These are phyloP conservation scores for Dasypus novemcinctus DNA, from an alignment of 2,113 vertebrate genomes.

Conservation along the genomic window DNA sequence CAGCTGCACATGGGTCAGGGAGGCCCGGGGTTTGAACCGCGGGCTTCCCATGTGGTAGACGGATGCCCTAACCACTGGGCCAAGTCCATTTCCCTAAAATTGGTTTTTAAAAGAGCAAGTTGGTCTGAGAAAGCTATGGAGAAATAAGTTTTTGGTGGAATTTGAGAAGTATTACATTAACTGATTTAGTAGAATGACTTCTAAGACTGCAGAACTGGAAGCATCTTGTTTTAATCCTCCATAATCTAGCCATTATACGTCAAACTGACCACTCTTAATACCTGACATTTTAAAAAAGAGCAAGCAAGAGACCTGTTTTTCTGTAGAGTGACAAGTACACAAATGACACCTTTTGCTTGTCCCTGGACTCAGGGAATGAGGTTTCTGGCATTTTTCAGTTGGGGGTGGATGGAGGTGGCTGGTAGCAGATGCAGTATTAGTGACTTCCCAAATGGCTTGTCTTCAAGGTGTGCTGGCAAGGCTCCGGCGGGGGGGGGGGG, in stretches of 20 bases:
- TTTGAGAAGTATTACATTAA: not conserved
- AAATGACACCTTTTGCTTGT: not conserved
- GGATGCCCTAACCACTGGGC: too few species aligned
- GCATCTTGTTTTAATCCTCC: slow-evolving; percentile 35
- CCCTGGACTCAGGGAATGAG: not conserved
- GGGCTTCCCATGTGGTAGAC: too few species aligned
- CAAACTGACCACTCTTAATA: not conserved
- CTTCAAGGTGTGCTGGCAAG: not conserved
- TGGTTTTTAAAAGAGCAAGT: not conserved
- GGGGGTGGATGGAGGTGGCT: not conserved
- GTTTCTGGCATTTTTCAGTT: not conserved
- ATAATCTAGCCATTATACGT: not conserved
- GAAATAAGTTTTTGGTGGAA: slow-evolving; percentile 2
- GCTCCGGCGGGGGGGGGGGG: not conserved
- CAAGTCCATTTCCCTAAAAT: too few species aligned
- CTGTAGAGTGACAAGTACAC: not conserved
- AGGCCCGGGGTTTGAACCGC: too few species aligned
- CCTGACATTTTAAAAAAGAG: not conserved
- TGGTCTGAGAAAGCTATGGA: not conserved
- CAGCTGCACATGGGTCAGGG: too few species aligned
- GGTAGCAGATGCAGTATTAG: not conserved
- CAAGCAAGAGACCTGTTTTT: not conserved
- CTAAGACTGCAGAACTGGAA: slow-evolving; percentile 5
- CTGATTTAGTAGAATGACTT: not conserved
- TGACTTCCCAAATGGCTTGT: not conserved